Conservation (phyloP, 30 jellyfish, hydroid and myxozoan species). For the Rhopilema esculentum region DNA sequence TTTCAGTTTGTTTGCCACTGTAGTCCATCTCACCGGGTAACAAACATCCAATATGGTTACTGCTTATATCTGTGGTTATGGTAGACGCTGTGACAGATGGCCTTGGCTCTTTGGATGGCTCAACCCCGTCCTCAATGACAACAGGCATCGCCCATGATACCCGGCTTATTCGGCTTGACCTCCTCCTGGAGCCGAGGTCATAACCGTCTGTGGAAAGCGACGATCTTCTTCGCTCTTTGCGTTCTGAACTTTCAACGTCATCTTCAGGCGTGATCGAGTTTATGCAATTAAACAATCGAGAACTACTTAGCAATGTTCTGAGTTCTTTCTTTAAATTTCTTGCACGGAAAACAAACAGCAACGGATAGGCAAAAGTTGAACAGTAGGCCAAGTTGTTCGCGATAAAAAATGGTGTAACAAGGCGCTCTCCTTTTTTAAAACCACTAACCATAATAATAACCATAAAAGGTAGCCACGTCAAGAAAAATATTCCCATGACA, state of each 20-base stretch:
- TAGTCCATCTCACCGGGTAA: conserved; percentile 66
- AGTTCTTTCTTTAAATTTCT: conserved; percentile 56
- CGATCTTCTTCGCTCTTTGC: conserved; percentile 53
- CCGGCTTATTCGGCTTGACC: conserved; percentile 59
- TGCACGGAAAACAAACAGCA: conserved; percentile 80
- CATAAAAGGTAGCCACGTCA: conserved; percentile 68
- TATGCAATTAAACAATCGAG: conserved; percentile 14
- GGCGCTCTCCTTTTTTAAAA: not conserved
- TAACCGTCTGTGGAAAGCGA: conserved; percentile 67
- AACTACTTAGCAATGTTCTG: conserved; percentile 29
- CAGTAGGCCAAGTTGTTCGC: conserved; percentile 12
- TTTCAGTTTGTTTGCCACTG: not conserved
- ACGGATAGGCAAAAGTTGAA: conserved; percentile 48
- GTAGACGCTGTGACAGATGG: conserved; percentile 66
- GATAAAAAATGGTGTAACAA: not conserved
- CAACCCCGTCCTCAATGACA: conserved; percentile 61
- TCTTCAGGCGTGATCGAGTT: conserved; percentile 32
- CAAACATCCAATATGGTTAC: conserved; percentile 17
- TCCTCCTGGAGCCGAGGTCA: conserved; percentile 59
- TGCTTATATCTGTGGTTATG: conserved; percentile 46
- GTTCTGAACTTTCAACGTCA: conserved; percentile 37
- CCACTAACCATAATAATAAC: conserved; percentile 9
- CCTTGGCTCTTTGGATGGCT: conserved; percentile 59
- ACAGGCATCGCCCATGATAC: conserved; percentile 80
- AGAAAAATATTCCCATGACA: conserved; percentile 46